These are phyloP conservation scores for Ferrisia virgata DNA, from an alignment of 2,888 invertebrate genomes.

Conservation along the genomic window DNA sequence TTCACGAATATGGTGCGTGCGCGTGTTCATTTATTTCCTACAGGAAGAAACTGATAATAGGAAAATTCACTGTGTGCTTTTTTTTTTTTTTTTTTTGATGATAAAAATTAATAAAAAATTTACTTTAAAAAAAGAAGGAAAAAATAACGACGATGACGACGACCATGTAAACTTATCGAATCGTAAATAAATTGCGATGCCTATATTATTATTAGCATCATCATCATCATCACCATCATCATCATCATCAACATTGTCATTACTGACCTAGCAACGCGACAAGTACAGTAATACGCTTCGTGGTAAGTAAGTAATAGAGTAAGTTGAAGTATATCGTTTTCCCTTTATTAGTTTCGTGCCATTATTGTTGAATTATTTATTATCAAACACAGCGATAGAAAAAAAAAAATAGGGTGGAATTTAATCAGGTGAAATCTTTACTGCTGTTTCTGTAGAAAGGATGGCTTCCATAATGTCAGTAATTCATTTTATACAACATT, in stretches of 20 bases:
- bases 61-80: not conserved
- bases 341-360: not conserved
- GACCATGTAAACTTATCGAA: not conserved
- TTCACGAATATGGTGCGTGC: no score
- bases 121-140: not conserved
- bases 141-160: not conserved
- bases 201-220: not conserved
- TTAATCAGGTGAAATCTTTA: not conserved
- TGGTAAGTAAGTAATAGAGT: no score
- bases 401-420: not conserved
- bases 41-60: not conserved
- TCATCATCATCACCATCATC: not conserved
- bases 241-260: not conserved
- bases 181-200: not conserved
- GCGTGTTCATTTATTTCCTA: not conserved
- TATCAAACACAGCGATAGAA: not conserved
- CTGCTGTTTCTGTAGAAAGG: no score
- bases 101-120: not conserved
- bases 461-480: no score
- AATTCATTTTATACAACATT: no score
- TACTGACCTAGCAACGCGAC: not conserved
- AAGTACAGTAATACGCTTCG: no score
- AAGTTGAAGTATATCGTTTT: not conserved
- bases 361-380: not conserved
- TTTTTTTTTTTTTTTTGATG: not conserved